These are phyloP conservation scores for Diogma glabrata DNA, from an alignment of 2,888 invertebrate genomes.

Conservation along the genomic window DNA sequence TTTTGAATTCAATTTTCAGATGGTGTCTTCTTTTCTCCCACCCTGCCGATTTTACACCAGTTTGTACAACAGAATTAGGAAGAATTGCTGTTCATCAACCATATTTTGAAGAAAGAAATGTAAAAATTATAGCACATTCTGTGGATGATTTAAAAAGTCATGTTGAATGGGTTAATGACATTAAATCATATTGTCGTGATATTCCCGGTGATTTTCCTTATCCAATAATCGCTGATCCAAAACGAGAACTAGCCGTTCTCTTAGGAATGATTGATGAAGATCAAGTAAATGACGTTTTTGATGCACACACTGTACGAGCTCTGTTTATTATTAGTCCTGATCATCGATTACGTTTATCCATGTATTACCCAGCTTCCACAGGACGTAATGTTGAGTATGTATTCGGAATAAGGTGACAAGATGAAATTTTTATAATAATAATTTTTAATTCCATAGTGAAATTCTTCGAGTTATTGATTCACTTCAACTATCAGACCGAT, in stretches of 20 bases:
- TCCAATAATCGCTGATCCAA: constrained; percentile 73
- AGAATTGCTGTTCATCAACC: constrained; percentile 56
- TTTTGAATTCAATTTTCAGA: too few relatives aligned
- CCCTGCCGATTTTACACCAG: constrained; percentile 81
- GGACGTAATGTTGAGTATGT: constrained; percentile 78
- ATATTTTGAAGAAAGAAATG: constrained; percentile 56
- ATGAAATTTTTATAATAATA: too few relatives aligned
- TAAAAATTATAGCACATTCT: constrained; percentile 69
- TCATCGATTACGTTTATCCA: constrained; percentile 63
- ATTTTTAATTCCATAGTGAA: constrained; percentile 59
- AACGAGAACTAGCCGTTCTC: constrained; percentile 54
- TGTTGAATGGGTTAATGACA: constrained; percentile 65
- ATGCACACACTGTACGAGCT: constrained; percentile 59
- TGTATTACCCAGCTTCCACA: constrained; percentile 75
- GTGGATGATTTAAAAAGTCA: constrained; percentile 65
- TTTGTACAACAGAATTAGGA: constrained; percentile 80
- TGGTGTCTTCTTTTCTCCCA: constrained; percentile 85
- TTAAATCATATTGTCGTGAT: constrained; percentile 55
- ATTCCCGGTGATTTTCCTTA: constrained; percentile 64
- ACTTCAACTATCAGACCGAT: constrained; percentile 58
- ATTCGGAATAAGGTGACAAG: too few relatives aligned
- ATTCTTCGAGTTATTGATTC: constrained; percentile 74
- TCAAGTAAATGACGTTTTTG: constrained; percentile 50
- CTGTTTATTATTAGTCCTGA: constrained; percentile 74
- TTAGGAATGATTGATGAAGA: constrained; percentile 72